Conservation (phyloP, 1,140 invertebrate genomes). For the Glomeris maerens region DNA sequence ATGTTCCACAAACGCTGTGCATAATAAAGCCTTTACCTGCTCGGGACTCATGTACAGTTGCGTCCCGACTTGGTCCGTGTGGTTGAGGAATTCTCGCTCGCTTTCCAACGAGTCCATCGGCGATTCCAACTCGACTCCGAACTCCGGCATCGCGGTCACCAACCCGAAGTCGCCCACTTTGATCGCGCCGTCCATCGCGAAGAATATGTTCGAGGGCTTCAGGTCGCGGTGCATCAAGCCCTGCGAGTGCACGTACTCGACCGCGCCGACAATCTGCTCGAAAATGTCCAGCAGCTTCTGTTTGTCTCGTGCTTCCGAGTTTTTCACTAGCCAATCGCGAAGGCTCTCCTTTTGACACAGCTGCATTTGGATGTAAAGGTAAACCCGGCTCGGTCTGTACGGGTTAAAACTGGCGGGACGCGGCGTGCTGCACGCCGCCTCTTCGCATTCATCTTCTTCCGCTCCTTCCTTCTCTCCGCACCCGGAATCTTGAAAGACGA, state of each 20-base stretch:
- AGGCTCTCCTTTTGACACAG: conserved; percentile 76
- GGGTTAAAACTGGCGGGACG: conserved; percentile 2
- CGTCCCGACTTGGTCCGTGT: conserved; percentile 66
- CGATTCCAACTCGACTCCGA: too few species aligned
- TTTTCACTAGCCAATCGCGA: conserved; percentile 64
- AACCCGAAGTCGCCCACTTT: conserved; percentile 96
- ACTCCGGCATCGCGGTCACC: conserved; percentile 70
- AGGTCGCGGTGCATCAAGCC: conserved; percentile 88
- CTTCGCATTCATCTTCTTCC: conserved; percentile 3
- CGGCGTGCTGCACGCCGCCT: neutral
- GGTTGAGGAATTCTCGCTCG: conserved; percentile 23
- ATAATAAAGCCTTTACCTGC: conserved; percentile 40
- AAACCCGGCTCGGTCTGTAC: conserved; percentile 40
- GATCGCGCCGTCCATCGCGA: conserved; percentile 70
- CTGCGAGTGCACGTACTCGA: conserved; percentile 83
- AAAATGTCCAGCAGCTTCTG: conserved; percentile 57
- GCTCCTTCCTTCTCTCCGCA: too few species aligned
- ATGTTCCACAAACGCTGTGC: conserved; percentile 7
- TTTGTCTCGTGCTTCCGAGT: conserved; percentile 24
- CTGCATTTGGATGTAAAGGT: conserved; percentile 95
- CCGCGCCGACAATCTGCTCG: conserved; percentile 80
- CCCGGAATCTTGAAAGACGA: conserved; percentile 39
- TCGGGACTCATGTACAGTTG: conserved; percentile 96
- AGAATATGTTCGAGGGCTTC: conserved; percentile 95
- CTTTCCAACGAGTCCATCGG: conserved; percentile 28